Conservation (phyloP, 1,140 invertebrate genomes). For the Leptinotarsa lineolata region DNA sequence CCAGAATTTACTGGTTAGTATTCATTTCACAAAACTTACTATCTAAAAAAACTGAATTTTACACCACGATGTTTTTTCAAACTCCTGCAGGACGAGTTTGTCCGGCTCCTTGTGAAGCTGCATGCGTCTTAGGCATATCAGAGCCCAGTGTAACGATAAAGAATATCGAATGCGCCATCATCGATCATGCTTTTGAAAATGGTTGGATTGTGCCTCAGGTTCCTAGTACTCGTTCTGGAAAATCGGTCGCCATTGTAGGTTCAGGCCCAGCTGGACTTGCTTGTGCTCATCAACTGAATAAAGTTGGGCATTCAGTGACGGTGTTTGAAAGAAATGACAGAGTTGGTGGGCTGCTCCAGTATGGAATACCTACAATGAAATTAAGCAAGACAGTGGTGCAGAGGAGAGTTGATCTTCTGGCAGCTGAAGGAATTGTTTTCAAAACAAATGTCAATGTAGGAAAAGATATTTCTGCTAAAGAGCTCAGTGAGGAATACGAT, state of each 20-base stretch:
- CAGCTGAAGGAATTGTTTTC: slow-evolving; percentile 90
- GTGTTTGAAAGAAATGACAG: slow-evolving; percentile 97
- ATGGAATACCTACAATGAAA: slow-evolving; percentile 99
- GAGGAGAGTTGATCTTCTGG: slow-evolving; percentile 83
- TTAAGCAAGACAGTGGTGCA: slow-evolving; percentile 91
- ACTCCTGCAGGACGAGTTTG: slow-evolving; percentile 88
- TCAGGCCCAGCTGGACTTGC: slow-evolving; percentile 95
- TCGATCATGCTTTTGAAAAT: slow-evolving; percentile 96
- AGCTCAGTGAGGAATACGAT: slow-evolving; percentile 72
- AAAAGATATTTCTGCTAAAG: slow-evolving; percentile 82
- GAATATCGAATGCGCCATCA: slow-evolving; percentile 98
- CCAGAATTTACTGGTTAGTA: slow-evolving; percentile 78
- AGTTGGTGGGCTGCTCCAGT: slow-evolving; percentile 92
- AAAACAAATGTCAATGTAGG: slow-evolving; percentile 90
- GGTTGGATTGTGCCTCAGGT: slow-evolving; percentile 89
- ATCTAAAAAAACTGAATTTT: too few species aligned
- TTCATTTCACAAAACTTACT: not conserved
- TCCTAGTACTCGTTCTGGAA: slow-evolving; percentile 77
- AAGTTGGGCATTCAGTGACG: slow-evolving; percentile 78
- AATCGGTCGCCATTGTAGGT: slow-evolving; percentile 90
- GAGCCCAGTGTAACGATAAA: slow-evolving; percentile 98
- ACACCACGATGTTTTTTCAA: too few species aligned
- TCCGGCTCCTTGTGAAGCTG: slow-evolving; percentile 97
- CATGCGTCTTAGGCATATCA: slow-evolving; percentile 96
- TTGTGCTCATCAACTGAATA: slow-evolving; percentile 96